Conservation (phyloP, 2,797 vertebrate species). For the Tokudaia tokunoshimensis region DNA sequence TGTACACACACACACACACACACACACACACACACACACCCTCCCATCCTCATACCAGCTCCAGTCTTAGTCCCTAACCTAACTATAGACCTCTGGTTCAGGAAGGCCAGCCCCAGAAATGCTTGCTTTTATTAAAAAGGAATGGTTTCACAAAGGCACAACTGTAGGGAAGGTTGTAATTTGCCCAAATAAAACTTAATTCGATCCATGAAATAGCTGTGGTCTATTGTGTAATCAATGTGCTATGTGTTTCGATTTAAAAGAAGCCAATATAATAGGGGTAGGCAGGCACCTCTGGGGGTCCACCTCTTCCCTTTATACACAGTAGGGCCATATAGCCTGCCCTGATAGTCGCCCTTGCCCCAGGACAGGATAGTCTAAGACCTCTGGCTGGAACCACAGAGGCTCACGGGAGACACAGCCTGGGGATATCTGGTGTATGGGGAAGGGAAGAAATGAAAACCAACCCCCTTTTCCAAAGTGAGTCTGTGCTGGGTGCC, state of each 20-base stretch:
- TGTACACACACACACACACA: background rate
- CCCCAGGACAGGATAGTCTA: background rate
- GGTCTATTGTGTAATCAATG: slow-evolving; percentile 95
- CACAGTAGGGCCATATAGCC: slow-evolving; percentile 70
- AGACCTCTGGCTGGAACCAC: background rate
- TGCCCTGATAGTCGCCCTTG: background rate
- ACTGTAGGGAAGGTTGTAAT: slow-evolving; percentile 92
- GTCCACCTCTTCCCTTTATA: slow-evolving; percentile 30
- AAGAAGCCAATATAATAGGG: slow-evolving; percentile 93
- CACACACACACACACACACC: background rate
- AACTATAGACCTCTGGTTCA: slow-evolving; percentile 88
- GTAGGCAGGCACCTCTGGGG: slow-evolving; percentile 86
- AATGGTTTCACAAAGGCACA: slow-evolving; percentile 91
- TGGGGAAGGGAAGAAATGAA: slow-evolving; percentile 38
- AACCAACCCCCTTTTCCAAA: slow-evolving; percentile 68
- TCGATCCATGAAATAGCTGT: slow-evolving; percentile 93
- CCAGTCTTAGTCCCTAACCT: slow-evolving; percentile 85
- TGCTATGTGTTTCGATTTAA: slow-evolving; percentile 94
- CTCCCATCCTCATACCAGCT: slow-evolving; percentile 74
- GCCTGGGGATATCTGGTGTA: background rate
- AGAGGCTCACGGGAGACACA: background rate
- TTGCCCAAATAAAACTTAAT: slow-evolving; percentile 94
- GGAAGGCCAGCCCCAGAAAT: slow-evolving; percentile 90
- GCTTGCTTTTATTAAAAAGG: slow-evolving; percentile 91
- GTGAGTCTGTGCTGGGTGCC: slow-evolving; percentile 14